Base-by-base conservation (phyloP, 2,113 vertebrate genomes). In the Nycticorax nycticorax region DNA sequence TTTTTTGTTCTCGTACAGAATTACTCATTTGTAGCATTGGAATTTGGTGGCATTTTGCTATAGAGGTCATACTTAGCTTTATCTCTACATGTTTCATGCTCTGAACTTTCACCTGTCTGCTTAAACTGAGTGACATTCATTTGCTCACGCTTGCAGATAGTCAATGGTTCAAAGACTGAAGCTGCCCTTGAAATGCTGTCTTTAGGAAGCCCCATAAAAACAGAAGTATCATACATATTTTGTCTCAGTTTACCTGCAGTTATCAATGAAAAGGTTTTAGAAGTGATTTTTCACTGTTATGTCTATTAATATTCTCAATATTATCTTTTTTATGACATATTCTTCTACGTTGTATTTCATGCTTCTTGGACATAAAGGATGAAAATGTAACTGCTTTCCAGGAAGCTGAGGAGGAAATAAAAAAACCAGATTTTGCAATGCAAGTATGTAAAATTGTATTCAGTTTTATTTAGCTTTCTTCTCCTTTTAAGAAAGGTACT, bases 391-490 rank as follows among this genome's bases (percentile, higher is more conserved):
- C 86, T 85, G 68, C 95, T 90, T 33, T 80, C 73, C 96, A 92
- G 52, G 98, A 98, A 88, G 30, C 60, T 27, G 88, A 97, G 88
- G 97, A 97, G 59, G 98, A 98, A 95, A 69, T 80, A 8, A 95
- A 97, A 69, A 98, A 98, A 75, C n/a, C 92, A 81, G 98, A 96
- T 92, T 76, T n/a, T 94, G 72, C 97, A 95, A 20, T 95, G 72
- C 98, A 98, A 86, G 98, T 98, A 98, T 89, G 98, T 97, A 20
- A n/a, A 88, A n/a, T 93, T 81, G 24, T 66, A 48, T 55, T 68
- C 10, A 33, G 33, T 97, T 74, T 74, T 7, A 73, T 48, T 75
- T 48, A 30, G 9, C 79, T 35, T 72, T 64, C 79, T 93, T 67
- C 77, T 62, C 32, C 3, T 33, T 92, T 77, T 69, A 68, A 75